Base-by-base conservation (phyloP, 2,113 vertebrate species). In the Cheilinus undulatus region DNA sequence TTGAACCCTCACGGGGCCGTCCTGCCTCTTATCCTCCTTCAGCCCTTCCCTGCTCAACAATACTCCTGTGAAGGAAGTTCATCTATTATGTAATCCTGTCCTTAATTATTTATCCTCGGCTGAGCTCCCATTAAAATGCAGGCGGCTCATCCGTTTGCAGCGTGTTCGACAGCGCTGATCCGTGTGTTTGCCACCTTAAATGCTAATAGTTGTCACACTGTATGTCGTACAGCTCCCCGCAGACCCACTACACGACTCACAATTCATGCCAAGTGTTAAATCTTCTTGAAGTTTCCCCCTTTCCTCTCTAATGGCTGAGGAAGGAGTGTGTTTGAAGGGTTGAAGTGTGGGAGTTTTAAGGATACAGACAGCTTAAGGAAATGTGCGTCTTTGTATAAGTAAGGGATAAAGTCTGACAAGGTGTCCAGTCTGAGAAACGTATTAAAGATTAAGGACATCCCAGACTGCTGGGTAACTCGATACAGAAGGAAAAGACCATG, bases 61-160 rank as follows among this genome's bases (percentile, higher is more conserved):
- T 84, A 69, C 51, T 69, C 59, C 70, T 81, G 77, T 70, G 20
- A 67, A 85, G 72, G 68, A 83, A 86, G 74, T 63, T 89, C 76
- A 89, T 90, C 80, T 45, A 89, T 92, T 85, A 92, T 91, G 88
- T 69, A 91, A 71, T 40, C 42, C 49, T 19, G 43, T 36, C 54
- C 40, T 91, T 58, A 69, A 89, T 88, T 71, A 90, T 89, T 87
- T 66, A 90, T 73, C 43, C 36, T 63, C 63, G 27, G 1, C 67
- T 20, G 67, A 76, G 82, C 50, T 51, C 36, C 57, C 54, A 78
- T 84, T 79, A 86, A 60, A 59, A 79, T 83, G 54, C 63, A 53
- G 38, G 19, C 43, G 62, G 64, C 66, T 74, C 56, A 69, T 65
- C 77, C 7, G 9, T 67, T 72, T 78, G 64, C 60, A 51, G 15